A percentile compares a stretch with the other conserved stretches of the same genome.
Conservation (phyloP, 2,888 invertebrate species). For the Thalpophila matura region DNA sequence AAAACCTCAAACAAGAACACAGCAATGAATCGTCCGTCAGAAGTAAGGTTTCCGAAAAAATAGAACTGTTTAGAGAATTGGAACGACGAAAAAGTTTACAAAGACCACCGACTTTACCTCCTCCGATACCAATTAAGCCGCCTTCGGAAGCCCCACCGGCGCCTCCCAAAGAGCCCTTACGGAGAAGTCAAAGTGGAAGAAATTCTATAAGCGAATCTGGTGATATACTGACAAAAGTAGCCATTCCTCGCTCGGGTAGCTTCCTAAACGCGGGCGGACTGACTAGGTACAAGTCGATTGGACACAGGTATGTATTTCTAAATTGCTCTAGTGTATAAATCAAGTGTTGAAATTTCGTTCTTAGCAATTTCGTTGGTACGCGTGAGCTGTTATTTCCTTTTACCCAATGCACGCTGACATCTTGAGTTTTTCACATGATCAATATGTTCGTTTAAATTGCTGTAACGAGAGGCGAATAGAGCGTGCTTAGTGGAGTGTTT, state of each 20-base stretch:
- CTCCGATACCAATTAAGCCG: constrained; percentile 86
- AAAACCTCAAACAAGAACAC: constrained; percentile 70
- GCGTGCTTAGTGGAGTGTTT: constrained; percentile 82
- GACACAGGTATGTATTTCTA: constrained; percentile 90
- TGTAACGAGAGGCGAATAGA: constrained; percentile 76
- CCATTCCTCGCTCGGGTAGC: constrained; percentile 96
- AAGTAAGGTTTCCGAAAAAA: constrained; percentile 89
- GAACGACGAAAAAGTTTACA: constrained; percentile 86
- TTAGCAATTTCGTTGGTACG: constrained; percentile 70
- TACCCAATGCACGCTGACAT: constrained; percentile 70
- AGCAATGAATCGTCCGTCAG: constrained; percentile 85
- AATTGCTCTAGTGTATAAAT: constrained; percentile 67
- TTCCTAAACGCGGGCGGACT: constrained; percentile 95
- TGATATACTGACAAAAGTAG: constrained; percentile 96
- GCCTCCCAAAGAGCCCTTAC: constrained; percentile 80
- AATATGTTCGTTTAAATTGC: constrained; percentile 73
- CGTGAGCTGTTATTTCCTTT: constrained; percentile 76
- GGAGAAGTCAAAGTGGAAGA: constrained; percentile 86
- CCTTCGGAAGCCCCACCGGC: constrained; percentile 72
- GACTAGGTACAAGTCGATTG: constrained; percentile 94
- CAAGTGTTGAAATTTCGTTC: constrained; percentile 63
- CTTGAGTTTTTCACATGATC: constrained; percentile 72
- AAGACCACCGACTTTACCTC: constrained; percentile 87
- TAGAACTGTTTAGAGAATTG: constrained; percentile 86
- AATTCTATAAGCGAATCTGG: constrained; percentile 92